Conservation (phyloP, 2,113 vertebrate genomes). For the Haliaeetus leucogaster region DNA sequence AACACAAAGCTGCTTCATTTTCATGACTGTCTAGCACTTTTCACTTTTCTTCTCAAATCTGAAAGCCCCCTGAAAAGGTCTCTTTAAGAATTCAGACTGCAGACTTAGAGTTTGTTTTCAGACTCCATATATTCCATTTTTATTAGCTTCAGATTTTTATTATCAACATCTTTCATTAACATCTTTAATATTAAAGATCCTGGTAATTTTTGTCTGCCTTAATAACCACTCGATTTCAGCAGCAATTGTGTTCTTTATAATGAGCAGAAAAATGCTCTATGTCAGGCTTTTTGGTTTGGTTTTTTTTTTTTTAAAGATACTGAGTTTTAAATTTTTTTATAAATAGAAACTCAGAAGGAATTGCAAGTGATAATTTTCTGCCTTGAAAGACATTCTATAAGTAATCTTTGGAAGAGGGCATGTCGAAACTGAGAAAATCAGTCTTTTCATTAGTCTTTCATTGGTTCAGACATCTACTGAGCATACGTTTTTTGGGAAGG, state of each 20-base stretch:
- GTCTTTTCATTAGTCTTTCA: neutral
- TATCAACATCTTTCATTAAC: neutral
- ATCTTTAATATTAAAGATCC: neutral
- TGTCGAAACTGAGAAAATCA: neutral
- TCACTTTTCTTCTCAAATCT: neutral
- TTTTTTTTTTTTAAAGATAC: neutral
- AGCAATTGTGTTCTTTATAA: neutral
- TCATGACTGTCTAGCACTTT: neutral
- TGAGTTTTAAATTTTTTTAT: neutral
- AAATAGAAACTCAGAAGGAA: neutral
- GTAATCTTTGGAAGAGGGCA: neutral
- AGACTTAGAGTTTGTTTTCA: neutral
- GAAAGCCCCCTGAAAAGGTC: neutral
- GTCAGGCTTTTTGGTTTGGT: neutral
- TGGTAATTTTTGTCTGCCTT: neutral
- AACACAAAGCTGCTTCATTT: neutral
- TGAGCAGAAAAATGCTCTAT: neutral
- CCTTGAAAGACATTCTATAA: neutral
- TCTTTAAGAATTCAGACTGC: neutral
- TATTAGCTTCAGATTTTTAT: neutral
- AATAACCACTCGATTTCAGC: neutral
- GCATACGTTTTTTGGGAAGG: neutral
- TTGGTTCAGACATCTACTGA: neutral
- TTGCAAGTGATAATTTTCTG: neutral
- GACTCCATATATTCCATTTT: neutral